A percentile compares a stretch with the other conserved stretches of the same genome.
Conservation (phyloP, 1,140 invertebrate species). For the Rhagoletis pomonella region DNA sequence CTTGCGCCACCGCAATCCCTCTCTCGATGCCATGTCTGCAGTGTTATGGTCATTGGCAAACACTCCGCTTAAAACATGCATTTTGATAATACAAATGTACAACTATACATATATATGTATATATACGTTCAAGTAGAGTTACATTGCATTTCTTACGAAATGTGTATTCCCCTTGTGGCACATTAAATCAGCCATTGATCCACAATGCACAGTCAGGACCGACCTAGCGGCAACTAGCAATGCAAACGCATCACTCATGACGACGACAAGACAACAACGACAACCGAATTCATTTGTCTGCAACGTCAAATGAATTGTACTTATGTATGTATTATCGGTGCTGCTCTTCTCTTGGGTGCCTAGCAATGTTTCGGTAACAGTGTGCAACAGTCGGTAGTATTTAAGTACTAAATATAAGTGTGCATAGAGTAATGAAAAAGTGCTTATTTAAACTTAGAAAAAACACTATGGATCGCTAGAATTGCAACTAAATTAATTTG, state of each 20-base stretch:
- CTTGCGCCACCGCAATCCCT: too few species aligned
- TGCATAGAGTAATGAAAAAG: too few species aligned
- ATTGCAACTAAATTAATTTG: too few species aligned
- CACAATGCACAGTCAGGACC: not conserved
- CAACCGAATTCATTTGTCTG: constrained; percentile 30
- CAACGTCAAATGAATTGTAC: not conserved
- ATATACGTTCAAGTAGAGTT: not conserved
- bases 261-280: too few species aligned
- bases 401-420: too few species aligned
- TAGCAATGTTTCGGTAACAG: not conserved
- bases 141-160: not conserved
- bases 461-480: too few species aligned
- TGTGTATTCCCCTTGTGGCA: constrained; percentile 12
- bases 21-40: not conserved
- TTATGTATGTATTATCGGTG: not conserved
- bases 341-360: not conserved
- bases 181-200: constrained; percentile 43
- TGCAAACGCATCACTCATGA: constrained; percentile 9
- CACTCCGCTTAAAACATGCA: not conserved
- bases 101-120: not conserved
- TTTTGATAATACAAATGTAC: not conserved
- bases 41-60: not conserved
- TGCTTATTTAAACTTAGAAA: too few species aligned
- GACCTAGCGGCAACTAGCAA: not conserved
- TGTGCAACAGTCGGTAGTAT: not conserved